These are phyloP conservation scores for Globodera ellingtonae DNA, from an alignment of 1,140 invertebrate species.

Conservation along the genomic window DNA sequence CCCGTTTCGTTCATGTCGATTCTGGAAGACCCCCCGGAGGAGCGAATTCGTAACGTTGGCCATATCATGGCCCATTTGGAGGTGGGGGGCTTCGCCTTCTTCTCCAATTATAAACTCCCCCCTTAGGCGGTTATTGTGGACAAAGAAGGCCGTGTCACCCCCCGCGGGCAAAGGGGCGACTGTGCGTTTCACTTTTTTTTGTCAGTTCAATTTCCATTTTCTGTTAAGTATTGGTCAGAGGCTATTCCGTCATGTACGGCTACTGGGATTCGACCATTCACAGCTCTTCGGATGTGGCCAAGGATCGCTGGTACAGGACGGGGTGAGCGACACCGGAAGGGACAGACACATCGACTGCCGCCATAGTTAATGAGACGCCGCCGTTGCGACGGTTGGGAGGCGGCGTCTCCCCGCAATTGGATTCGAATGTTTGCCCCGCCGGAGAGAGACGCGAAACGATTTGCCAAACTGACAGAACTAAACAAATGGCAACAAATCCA, in stretches of 20 bases:
- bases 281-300: slow-evolving; percentile 75
- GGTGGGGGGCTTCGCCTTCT: neutral
- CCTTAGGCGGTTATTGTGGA: slow-evolving; percentile 75
- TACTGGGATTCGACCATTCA: slow-evolving; percentile 83
- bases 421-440: neutral
- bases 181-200: neutral
- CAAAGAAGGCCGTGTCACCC: slow-evolving; percentile 74
- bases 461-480: slow-evolving; percentile 8
- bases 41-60: slow-evolving; percentile 77
- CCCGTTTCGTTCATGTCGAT: slow-evolving; percentile 70
- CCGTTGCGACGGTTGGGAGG: neutral
- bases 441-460: neutral
- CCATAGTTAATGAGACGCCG: neutral
- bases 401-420: neutral
- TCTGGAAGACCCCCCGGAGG: slow-evolving; percentile 72
- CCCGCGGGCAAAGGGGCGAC: slow-evolving; percentile 79
- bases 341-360: neutral
- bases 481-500: neutral
- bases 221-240: slow-evolving; percentile 74
- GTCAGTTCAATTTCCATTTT: neutral
- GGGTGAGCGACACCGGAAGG: slow-evolving; percentile 71
- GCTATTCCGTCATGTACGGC: slow-evolving; percentile 80
- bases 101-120: neutral
- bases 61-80: slow-evolving; percentile 79
- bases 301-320: slow-evolving; percentile 83